phyloP scores from a whole-genome alignment of 2,888 invertebrate species.

The Limulus polyphemus region DNA sequence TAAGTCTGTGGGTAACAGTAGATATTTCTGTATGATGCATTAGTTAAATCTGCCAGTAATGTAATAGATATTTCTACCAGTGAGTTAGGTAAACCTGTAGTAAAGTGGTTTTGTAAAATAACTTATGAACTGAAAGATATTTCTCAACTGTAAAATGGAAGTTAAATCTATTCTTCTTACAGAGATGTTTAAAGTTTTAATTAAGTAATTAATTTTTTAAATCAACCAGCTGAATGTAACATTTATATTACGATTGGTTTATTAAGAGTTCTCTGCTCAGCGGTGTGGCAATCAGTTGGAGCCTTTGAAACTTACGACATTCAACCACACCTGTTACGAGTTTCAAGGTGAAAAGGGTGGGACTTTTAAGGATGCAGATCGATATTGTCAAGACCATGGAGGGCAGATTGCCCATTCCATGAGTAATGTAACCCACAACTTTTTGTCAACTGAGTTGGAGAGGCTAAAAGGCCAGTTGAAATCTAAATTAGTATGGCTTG shows the following conservation, averaged over 20 bases:
- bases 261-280: constrained; percentile 67
- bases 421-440: constrained; percentile 28
- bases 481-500: constrained; percentile 60
- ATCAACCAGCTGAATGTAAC: too few species aligned
- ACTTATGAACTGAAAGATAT: too few species aligned
- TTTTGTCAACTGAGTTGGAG: constrained; percentile 26
- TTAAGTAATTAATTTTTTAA: too few species aligned
- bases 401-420: constrained; percentile 32
- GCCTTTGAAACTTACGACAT: constrained; percentile 59
- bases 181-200: too few species aligned
- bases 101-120: too few species aligned
- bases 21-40: too few species aligned
- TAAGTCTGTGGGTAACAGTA: too few species aligned
- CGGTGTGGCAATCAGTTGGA: constrained; percentile 59
- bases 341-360: constrained; percentile 69
- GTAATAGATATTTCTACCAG: too few species aligned
- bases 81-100: too few species aligned
- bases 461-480: constrained; percentile 24
- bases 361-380: constrained; percentile 65
- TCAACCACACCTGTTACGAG: constrained; percentile 76
- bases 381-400: constrained; percentile 50
- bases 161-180: too few species aligned
- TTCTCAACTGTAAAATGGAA: not conserved
- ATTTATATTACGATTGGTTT: too few species aligned
- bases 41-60: too few species aligned